Percentiles rank a stretch among this genome's conserved stretches.
Evolutionary conservation across 64 coral and sea anemone genomes (phyloP).

Genomic region (Orbicella faveolata): DNA sequence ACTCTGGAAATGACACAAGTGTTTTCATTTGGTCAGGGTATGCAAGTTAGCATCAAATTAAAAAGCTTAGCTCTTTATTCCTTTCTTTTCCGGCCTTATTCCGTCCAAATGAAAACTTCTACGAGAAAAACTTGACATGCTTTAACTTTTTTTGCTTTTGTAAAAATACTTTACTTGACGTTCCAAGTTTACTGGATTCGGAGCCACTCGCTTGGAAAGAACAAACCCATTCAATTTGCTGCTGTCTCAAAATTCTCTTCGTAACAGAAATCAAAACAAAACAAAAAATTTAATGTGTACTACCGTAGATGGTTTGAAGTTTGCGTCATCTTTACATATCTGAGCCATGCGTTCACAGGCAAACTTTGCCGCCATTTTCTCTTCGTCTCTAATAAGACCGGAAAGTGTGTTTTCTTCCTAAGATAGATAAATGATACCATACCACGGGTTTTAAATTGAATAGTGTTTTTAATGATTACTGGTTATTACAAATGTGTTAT

Average conservation of each 20-base stretch:
- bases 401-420: conserved; percentile 49
- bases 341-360: not conserved
- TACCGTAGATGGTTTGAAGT: conserved; percentile 40
- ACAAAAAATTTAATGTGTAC: not conserved
- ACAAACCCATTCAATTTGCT: not conserved
- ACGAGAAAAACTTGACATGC: too few relatives aligned
- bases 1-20: too few relatives aligned
- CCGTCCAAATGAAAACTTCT: too few relatives aligned
- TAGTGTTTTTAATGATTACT: conserved; percentile 5
- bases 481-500: not conserved
- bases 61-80: too few relatives aligned
- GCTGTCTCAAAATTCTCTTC: not conserved
- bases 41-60: too few relatives aligned
- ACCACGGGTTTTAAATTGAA: not conserved
- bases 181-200: too few relatives aligned
- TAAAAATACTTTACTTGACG: too few relatives aligned
- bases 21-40: too few relatives aligned
- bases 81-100: too few relatives aligned
- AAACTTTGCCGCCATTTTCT: conserved; percentile 16
- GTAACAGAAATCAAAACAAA: not conserved
- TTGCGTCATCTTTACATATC: conserved; percentile 4
- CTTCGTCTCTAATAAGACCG: conserved; percentile 37
- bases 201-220: not conserved
- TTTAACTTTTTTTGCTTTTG: too few relatives aligned
- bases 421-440: conserved; percentile 15